These are phyloP conservation scores for Glomeris maerens DNA, from an alignment of 1,140 invertebrate genomes.

Conservation along the genomic window DNA sequence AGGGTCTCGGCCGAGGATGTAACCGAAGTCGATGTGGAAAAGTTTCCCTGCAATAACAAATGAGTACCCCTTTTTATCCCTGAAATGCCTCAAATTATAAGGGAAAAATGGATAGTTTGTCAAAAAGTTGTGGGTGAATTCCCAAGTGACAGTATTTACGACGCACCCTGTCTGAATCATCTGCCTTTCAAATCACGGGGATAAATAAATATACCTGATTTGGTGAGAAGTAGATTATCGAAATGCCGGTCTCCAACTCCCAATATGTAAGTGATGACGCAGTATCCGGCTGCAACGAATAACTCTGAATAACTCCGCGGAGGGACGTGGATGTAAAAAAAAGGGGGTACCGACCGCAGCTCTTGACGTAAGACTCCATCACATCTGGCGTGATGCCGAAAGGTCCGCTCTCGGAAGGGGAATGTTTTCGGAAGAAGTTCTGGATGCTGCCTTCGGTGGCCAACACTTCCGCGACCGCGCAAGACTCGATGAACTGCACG, in stretches of 20 bases:
- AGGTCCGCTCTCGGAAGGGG: constrained; percentile 69
- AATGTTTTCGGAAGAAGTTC: constrained; percentile 78
- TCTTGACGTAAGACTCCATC: constrained; percentile 95
- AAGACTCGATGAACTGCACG: constrained; percentile 92
- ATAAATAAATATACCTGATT: constrained; percentile 38
- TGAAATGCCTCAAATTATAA: too few relatives aligned
- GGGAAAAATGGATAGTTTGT: too few relatives aligned
- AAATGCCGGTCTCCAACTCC: constrained; percentile 96
- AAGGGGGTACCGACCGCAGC: constrained; percentile 52
- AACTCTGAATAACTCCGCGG: not conserved
- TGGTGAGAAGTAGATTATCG: constrained; percentile 88
- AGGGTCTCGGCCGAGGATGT: constrained; percentile 93
- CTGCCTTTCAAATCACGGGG: constrained; percentile 4
- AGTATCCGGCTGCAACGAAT: constrained; percentile 69
- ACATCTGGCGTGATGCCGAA: constrained; percentile 85
- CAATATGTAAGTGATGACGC: constrained; percentile 93
- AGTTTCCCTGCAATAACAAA: constrained; percentile 47
- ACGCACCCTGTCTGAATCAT: too few relatives aligned
- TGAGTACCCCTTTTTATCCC: not conserved
- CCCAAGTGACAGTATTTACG: too few relatives aligned
- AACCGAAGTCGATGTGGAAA: constrained; percentile 99
- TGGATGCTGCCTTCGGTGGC: constrained; percentile 72
- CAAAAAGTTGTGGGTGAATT: too few relatives aligned
- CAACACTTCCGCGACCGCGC: constrained; percentile 79
- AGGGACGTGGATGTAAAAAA: too few relatives aligned